Percentiles rank a stretch among this genome's conserved stretches.
Conservation (phyloP, 2,113 vertebrate genomes). For the Coregonus clupeaformis region DNA sequence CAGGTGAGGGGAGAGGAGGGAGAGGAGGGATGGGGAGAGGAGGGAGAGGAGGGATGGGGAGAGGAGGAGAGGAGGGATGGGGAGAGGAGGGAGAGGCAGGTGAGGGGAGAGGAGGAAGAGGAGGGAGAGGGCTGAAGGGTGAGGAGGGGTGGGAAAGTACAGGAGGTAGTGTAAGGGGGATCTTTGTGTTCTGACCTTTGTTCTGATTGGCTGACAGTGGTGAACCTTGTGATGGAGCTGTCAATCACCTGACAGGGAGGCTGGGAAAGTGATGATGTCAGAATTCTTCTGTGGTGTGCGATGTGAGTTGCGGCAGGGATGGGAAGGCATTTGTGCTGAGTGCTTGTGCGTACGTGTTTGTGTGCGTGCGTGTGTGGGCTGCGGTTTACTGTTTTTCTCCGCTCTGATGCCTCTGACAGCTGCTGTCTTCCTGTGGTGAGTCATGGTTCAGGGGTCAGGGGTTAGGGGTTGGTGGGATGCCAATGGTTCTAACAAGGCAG, state of each 20-base stretch:
- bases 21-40: too few relatives aligned
- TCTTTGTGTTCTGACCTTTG: constrained; percentile 40
- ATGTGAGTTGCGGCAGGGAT: constrained; percentile 8
- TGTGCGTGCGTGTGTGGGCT: background rate
- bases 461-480: background rate
- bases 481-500: background rate
- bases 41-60: too few relatives aligned
- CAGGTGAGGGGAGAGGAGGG: too few relatives aligned
- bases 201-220: constrained; percentile 32
- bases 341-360: constrained; percentile 9
- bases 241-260: constrained; percentile 35
- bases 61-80: too few relatives aligned
- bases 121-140: background rate
- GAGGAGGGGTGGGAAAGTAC: constrained; percentile 18
- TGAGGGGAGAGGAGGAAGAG: constrained; percentile 23
- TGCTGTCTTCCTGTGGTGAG: background rate
- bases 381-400: background rate
- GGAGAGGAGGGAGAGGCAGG: constrained; percentile 9
- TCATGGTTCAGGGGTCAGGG: background rate
- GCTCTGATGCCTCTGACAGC: background rate
- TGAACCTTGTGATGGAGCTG: constrained; percentile 36
- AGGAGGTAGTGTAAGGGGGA: constrained; percentile 9
- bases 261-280: constrained; percentile 47
- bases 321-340: constrained; percentile 33
- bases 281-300: constrained; percentile 12